phyloP scores from a whole-genome alignment of 2,113 vertebrate genomes.

The Brachirus orientalis region DNA sequence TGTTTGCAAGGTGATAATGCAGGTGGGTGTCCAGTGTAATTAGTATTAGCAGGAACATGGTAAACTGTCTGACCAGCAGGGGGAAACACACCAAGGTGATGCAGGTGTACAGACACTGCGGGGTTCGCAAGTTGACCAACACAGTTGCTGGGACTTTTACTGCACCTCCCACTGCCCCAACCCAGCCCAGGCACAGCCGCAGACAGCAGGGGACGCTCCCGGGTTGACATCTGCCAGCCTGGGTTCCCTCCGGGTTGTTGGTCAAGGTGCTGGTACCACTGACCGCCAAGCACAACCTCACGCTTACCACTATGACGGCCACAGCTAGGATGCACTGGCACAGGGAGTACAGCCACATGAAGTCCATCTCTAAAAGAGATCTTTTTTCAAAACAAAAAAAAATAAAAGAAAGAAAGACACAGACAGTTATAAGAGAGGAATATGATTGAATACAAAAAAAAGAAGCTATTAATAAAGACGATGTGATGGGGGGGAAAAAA shows the following conservation, averaged over 20 bases:
- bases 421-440: neutral
- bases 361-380: slow-evolving; percentile 71
- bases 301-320: slow-evolving; percentile 63
- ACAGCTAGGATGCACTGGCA: slow-evolving; percentile 71
- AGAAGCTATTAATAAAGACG: slow-evolving; percentile 9
- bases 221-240: neutral
- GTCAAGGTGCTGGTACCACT: neutral
- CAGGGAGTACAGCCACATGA: slow-evolving; percentile 70
- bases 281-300: slow-evolving; percentile 69
- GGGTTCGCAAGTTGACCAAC: slow-evolving; percentile 77
- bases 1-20: slow-evolving; percentile 65
- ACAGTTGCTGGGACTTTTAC: slow-evolving; percentile 75
- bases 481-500: no score
- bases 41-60: slow-evolving; percentile 81
- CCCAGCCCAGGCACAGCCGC: slow-evolving; percentile 77
- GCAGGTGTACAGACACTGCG: slow-evolving; percentile 83
- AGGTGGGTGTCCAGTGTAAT: slow-evolving; percentile 80
- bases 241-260: slow-evolving; percentile 5
- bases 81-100: slow-evolving; percentile 82
- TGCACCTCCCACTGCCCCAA: slow-evolving; percentile 76
- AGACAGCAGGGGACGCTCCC: slow-evolving; percentile 75
- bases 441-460: slow-evolving; percentile 17
- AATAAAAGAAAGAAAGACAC: no score
- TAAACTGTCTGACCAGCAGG: slow-evolving; percentile 83
- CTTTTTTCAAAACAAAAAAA: no score